These are phyloP conservation scores for Cydia fagiglandana DNA, from an alignment of 1,140 invertebrate species.

Conservation along the genomic window DNA sequence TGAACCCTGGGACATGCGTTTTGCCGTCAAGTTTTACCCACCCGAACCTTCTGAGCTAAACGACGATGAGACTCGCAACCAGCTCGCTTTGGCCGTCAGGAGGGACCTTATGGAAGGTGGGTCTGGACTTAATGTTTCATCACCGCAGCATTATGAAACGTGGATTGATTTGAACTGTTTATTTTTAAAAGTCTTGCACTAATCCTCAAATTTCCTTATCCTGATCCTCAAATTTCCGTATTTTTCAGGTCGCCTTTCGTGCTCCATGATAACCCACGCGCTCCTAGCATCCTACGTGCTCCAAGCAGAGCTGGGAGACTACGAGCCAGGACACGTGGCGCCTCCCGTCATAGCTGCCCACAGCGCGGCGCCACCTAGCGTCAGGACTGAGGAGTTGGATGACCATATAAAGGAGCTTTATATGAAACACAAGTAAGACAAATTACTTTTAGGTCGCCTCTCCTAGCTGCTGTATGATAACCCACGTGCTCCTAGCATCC, in stretches of 20 bases:
- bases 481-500: constrained; percentile 96
- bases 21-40: constrained; percentile 99
- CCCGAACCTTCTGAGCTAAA: constrained; percentile 96
- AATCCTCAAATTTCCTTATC: too few species aligned
- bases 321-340: constrained; percentile 81
- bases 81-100: constrained; percentile 95
- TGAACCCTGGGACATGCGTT: constrained; percentile 95
- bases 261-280: constrained; percentile 97
- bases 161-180: too few species aligned
- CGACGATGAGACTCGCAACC: constrained; percentile 97
- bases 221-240: neutral
- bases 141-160: too few species aligned
- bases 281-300: constrained; percentile 95
- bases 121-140: too few species aligned
- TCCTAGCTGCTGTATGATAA: constrained; percentile 98
- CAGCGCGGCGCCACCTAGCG: constrained; percentile 45
- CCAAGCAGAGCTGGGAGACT: constrained; percentile 98
- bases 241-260: constrained; percentile 89
- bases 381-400: constrained; percentile 85
- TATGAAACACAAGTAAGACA: constrained; percentile 86
- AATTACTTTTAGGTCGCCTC: constrained; percentile 84
- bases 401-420: constrained; percentile 97
- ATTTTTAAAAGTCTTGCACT: too few species aligned
- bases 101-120: constrained; percentile 83
- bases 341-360: constrained; percentile 38